phyloP scores from a whole-genome alignment of 2,888 invertebrate species.

The Myathropa florea region DNA sequence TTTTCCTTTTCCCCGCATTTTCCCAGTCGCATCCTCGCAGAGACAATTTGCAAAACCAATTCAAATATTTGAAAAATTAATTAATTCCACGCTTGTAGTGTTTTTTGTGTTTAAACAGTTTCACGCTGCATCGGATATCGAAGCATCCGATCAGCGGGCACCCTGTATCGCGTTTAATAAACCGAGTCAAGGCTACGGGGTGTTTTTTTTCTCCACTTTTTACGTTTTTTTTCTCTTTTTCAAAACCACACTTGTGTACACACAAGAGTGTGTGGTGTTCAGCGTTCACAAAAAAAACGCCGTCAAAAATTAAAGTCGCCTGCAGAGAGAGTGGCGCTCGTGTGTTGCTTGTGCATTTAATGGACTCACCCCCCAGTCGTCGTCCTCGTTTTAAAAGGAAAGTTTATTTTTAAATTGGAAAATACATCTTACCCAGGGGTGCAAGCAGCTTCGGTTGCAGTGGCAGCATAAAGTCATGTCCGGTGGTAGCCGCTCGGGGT shows the following conservation, averaged over 20 bases:
- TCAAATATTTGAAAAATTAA: background rate
- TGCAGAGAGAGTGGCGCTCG: background rate
- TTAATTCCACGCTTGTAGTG: background rate
- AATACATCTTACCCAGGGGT: slow-evolving; percentile 77
- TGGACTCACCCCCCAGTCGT: background rate
- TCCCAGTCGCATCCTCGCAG: background rate
- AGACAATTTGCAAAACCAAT: background rate
- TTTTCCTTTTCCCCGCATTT: too few species aligned
- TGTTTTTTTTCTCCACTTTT: too few species aligned
- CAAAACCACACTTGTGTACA: background rate
- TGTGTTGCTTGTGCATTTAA: background rate
- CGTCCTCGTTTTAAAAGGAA: slow-evolving; percentile 30
- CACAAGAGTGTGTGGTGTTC: background rate
- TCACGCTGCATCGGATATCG: background rate
- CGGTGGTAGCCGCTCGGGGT: slow-evolving; percentile 87
- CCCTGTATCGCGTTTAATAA: background rate
- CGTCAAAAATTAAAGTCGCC: slow-evolving; percentile 1
- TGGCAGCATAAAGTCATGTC: slow-evolving; percentile 86
- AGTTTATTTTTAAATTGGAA: slow-evolving; percentile 60
- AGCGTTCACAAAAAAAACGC: background rate
- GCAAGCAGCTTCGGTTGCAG: slow-evolving; percentile 86
- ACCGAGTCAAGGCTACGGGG: background rate
- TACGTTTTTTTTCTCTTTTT: background rate
- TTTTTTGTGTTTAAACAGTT: background rate
- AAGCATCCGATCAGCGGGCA: background rate